These are phyloP conservation scores for Parazoanthus atlanticus DNA, from an alignment of 92 coral and sea anemone species.

Conservation along the genomic window DNA sequence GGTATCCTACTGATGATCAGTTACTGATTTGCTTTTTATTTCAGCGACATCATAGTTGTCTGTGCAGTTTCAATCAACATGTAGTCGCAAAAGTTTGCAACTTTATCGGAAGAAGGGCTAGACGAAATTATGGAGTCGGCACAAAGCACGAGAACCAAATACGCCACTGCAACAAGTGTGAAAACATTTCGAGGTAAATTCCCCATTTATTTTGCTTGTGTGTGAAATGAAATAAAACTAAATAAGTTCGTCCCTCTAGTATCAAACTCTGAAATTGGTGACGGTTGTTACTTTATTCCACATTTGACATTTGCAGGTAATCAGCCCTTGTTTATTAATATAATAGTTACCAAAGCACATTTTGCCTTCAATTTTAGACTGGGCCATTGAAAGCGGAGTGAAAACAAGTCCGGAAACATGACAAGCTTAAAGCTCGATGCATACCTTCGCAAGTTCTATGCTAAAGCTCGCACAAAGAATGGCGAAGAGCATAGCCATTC, in stretches of 20 bases:
- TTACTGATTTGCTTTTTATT: no score
- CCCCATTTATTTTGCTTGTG: not conserved
- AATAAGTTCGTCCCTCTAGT: no score
- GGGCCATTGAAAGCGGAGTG: not conserved
- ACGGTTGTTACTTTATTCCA: not conserved
- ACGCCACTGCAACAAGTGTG: not conserved
- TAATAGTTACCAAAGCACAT: no score
- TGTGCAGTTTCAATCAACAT: no score
- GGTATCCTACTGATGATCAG: no score
- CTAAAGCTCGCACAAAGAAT: slow-evolving; percentile 37
- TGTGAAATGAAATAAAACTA: no score
- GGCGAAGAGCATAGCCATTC: slow-evolving; percentile 38
- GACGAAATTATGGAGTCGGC: no score
- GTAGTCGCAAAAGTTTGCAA: no score
- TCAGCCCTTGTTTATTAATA: no score
- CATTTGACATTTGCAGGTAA: not conserved
- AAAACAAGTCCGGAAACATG: not conserved
- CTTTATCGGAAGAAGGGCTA: no score
- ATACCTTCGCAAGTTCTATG: slow-evolving; percentile 16
- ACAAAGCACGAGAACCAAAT: not conserved
- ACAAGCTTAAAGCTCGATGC: slow-evolving; percentile 6
- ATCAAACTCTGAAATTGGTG: not conserved
- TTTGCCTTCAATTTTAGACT: not conserved
- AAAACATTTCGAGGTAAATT: not conserved
- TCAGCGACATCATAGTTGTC: no score